Base-by-base conservation (phyloP, 1,140 invertebrate genomes). In the Drosophila kikkawai region DNA sequence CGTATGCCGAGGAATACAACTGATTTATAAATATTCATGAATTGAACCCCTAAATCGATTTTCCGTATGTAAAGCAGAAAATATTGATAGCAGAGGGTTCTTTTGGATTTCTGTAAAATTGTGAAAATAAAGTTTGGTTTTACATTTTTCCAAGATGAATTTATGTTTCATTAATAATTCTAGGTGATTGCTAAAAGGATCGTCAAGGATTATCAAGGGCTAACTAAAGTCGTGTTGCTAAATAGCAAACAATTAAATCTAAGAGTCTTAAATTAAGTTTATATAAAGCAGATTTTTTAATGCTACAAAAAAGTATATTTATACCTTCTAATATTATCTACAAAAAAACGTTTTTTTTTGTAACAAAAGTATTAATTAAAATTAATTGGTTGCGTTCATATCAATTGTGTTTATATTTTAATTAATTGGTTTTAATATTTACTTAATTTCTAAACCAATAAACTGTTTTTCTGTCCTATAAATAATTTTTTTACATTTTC, bases 21-120 rank as follows among this genome's bases (percentile, higher is more conserved):
- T 42, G 45, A 53, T 78, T 65, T 42, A 77, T 77, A 68, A 77
- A 77, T 76, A 77, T 77, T 76, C 55, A 77, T 77, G 75, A 67
- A 50, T 17, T 69, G 61, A 53, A 47, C 39, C 39, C 50, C 29
- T 36, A n/a, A 67, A 44, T 53, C 22, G 37, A 53, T 42, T 60
- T 15, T 29, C 4, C 7, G n/a, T 15, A n/a, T 17, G 12, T 47
- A 12, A 36, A 47, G n/a, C 15, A 12, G 11, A 56, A 39, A 39
- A 13, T 56, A 11, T 11, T 8, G 6, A 41, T 12, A 32, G 1
- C 7, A 19, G 13, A 1, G 8, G 8, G 8, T 8, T 53, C n/a
- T 36, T 1, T 37, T 4, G 4, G 2, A 12, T 32, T 17, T 6
- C 11, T 7, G n/a, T 12, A 17, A 51, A 32, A n/a, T 51, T 12